Base-by-base conservation (phyloP, 2,113 vertebrate genomes). In the Vidua macroura region DNA sequence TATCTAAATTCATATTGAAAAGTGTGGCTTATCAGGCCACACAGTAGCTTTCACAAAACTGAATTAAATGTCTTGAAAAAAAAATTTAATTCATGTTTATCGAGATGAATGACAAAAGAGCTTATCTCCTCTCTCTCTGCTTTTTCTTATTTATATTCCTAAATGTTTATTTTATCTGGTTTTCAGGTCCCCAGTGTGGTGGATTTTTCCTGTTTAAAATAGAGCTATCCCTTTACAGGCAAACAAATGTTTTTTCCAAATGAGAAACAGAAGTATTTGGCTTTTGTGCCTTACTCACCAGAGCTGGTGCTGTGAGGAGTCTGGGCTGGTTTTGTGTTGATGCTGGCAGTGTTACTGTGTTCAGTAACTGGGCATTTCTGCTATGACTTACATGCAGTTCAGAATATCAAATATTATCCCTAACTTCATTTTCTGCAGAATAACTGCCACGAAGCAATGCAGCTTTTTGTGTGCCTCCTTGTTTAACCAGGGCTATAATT, bases 381-480 rank as follows among this genome's bases (percentile, higher is more conserved):
- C 68, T 76, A 43, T 85, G 70, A 64, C 41, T 94, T 83, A 25
- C 1, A 37, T 43, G n/a, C 51, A 30, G 10, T 52, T 86, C 52
- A 53, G 24, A 83, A 35, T 3, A 69, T 44, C 39, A 92, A 66
- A 46, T 62, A 48, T 43, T 88, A 73, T 13, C 1, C 2, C 44
- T 46, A 19, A 48, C 8, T 76, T 69, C 2, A 52, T 77, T 86
- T 53, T 74, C 18, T 59, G 67, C 14, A 7, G 13, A 69, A 25
- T 43, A 83, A 51, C 41, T 56, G 49, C 22, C 3, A 8, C 0
- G 0, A 69, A 66, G 31, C 0, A 2, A 33, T 23, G 39, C 23
- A 62, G 72, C 10, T 39, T 88, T 66, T 88, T 53, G 28, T 58
- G 41, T 1, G 0, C 19, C 64, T 84, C 52, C 17, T 67, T 60